phyloP scores from a whole-genome alignment of 2,888 invertebrate species.

The Sesamia inferens region DNA sequence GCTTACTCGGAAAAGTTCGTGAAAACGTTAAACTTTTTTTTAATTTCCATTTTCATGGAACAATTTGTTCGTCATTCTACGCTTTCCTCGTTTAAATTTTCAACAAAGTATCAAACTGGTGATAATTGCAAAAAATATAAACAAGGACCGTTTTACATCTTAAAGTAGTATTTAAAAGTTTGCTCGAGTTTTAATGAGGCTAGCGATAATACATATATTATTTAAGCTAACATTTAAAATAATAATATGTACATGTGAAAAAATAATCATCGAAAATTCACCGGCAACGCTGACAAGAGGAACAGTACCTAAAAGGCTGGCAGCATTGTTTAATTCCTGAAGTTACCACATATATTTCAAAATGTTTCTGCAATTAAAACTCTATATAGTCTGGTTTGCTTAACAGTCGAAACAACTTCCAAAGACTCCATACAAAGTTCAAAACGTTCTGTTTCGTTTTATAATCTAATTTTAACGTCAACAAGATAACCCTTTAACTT shows the following conservation, averaged over 20 bases:
- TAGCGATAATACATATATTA: not conserved
- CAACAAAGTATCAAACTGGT: constrained; percentile 21
- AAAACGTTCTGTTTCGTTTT: not conserved
- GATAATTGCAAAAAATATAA: constrained; percentile 29
- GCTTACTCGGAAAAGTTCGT: constrained; percentile 6
- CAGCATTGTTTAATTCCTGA: not conserved
- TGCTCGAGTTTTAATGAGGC: not conserved
- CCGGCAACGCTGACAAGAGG: too few relatives aligned
- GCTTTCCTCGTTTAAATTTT: constrained; percentile 40
- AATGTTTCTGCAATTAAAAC: not conserved
- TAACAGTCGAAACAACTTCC: not conserved
- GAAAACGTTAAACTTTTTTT: constrained; percentile 19
- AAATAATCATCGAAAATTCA: too few relatives aligned
- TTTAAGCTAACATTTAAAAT: too few relatives aligned
- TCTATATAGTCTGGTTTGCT: not conserved
- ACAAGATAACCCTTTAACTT: constrained; percentile 13
- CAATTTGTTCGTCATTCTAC: constrained; percentile 44
- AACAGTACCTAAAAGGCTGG: too few relatives aligned
- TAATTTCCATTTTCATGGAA: constrained; percentile 38
- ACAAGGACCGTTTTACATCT: not conserved
- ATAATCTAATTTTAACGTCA: constrained; percentile 9
- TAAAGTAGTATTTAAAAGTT: not conserved
- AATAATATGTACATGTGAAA: too few relatives aligned
- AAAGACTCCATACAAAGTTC: not conserved
- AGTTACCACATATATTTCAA: not conserved